Evolutionary conservation across 2,888 invertebrate species (phyloP).

Genomic region (Agriopis marginaria): DNA sequence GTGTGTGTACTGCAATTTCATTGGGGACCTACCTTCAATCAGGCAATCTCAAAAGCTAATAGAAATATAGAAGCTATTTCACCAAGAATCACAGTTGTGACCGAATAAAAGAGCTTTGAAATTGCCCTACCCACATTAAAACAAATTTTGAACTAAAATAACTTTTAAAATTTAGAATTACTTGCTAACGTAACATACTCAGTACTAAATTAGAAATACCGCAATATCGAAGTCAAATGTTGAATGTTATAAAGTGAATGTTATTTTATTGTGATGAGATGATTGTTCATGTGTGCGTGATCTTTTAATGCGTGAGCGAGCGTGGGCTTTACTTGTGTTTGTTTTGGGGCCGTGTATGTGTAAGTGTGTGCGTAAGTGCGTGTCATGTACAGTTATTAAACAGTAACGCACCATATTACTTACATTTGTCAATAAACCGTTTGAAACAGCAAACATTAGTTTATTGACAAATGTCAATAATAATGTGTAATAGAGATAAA

Average conservation of each 20-base stretch:
- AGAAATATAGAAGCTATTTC: neutral
- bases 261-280: slow-evolving; percentile 7
- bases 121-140: slow-evolving; percentile 12
- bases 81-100: neutral
- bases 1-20: slow-evolving; percentile 17
- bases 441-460: too few relatives aligned
- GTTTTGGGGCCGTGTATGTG: neutral
- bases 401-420: too few relatives aligned
- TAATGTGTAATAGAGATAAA: too few relatives aligned
- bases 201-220: slow-evolving; percentile 43
- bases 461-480: too few relatives aligned
- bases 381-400: too few relatives aligned
- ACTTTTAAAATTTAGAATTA: slow-evolving; percentile 58
- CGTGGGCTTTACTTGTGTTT: neutral
- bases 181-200: slow-evolving; percentile 49
- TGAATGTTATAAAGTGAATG: slow-evolving; percentile 10
- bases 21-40: too few relatives aligned
- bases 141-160: slow-evolving; percentile 32
- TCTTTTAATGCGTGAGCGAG: neutral
- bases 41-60: too few relatives aligned
- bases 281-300: slow-evolving; percentile 1
- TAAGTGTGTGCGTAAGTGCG: neutral
- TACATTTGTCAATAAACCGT: too few relatives aligned
- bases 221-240: slow-evolving; percentile 15
- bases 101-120: neutral